Evolutionary conservation across 2,888 invertebrate genomes (phyloP).

Genomic region (Thera britannica): DNA sequence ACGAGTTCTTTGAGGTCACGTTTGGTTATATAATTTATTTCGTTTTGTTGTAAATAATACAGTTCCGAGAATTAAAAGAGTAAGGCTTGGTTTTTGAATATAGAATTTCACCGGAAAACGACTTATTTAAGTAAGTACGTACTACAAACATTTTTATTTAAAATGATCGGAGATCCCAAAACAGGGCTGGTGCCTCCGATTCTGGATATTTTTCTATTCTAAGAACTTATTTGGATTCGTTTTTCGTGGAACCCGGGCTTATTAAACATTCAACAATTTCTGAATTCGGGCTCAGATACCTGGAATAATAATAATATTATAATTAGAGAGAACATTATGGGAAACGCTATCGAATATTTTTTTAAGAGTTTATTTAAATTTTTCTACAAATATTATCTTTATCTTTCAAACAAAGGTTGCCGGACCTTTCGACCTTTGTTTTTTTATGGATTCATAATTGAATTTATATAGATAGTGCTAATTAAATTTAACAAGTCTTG

Average conservation of each 20-base stretch:
- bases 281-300: background rate
- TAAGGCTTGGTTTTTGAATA: too few species aligned
- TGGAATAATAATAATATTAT: background rate
- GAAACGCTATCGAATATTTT: background rate
- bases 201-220: background rate
- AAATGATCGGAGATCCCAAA: background rate
- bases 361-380: slow-evolving; percentile 11
- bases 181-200: background rate
- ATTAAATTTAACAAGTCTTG: slow-evolving; percentile 8
- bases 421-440: background rate
- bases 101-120: too few species aligned
- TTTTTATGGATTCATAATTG: slow-evolving; percentile 13
- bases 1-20: too few species aligned
- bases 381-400: slow-evolving; percentile 8
- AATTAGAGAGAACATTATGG: too few species aligned
- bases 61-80: too few species aligned
- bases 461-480: slow-evolving; percentile 5
- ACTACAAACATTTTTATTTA: too few species aligned
- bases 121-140: too few species aligned
- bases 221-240: background rate
- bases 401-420: background rate
- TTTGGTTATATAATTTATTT: too few species aligned
- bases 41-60: too few species aligned
- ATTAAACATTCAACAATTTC: background rate
- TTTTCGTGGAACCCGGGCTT: background rate